phyloP scores from a whole-genome alignment of 2,113 vertebrate genomes.

The Corythaixoides concolor region DNA sequence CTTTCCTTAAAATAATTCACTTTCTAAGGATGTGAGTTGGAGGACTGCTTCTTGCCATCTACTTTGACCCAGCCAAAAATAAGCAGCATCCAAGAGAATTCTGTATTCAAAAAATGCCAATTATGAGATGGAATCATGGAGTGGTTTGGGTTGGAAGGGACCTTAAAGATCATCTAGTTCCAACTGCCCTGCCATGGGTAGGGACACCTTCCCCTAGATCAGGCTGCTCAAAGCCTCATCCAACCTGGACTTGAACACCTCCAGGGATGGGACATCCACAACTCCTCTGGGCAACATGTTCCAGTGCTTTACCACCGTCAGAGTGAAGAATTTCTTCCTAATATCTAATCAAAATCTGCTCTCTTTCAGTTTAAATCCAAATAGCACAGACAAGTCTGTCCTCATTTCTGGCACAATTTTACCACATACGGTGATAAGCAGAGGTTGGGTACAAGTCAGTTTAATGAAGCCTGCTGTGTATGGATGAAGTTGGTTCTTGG shows the following conservation, averaged over 20 bases:
- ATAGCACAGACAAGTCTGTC: neutral
- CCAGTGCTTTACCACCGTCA: too few species aligned
- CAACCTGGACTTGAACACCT: too few species aligned
- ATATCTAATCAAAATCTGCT: too few species aligned
- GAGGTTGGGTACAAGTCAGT: neutral
- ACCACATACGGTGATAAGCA: neutral
- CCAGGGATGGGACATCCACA: too few species aligned
- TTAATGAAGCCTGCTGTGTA: neutral
- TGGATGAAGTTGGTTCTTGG: neutral
- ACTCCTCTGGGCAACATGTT: too few species aligned
- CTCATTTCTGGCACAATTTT: neutral
- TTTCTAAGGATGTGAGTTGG: neutral
- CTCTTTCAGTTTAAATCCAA: too few species aligned
- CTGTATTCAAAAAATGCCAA: rapidly evolving
- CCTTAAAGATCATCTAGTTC: too few species aligned
- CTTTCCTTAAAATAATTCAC: neutral
- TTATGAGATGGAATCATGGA: neutral
- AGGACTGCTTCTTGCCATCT: neutral
- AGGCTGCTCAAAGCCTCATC: too few species aligned
- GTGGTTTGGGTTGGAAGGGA: too few species aligned
- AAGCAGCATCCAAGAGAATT: neutral
- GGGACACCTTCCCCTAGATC: too few species aligned
- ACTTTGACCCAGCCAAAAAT: neutral
- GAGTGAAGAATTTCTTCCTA: too few species aligned
- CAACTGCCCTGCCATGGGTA: too few species aligned